These are phyloP conservation scores for Antheraea mylitta DNA, from an alignment of 1,140 invertebrate species.

Conservation along the genomic window DNA sequence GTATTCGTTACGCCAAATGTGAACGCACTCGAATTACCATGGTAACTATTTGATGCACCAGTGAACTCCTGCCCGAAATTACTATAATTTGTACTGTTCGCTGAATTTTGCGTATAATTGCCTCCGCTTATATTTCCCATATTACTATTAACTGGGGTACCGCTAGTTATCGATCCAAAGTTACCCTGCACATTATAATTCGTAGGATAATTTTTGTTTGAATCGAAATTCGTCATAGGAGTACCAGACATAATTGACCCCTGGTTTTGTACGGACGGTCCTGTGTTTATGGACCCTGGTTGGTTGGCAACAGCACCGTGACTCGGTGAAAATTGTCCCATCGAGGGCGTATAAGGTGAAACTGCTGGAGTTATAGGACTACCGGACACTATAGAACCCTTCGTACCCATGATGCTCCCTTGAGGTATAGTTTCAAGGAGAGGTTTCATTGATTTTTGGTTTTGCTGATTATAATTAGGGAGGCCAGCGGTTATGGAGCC, in stretches of 20 bases:
- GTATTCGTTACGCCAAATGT: neutral
- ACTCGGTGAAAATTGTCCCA: constrained; percentile 20
- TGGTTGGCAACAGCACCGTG: constrained; percentile 17
- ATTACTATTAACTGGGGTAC: constrained; percentile 3
- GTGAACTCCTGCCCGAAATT: constrained; percentile 15
- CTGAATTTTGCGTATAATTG: neutral
- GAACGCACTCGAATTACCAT: neutral
- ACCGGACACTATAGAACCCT: constrained; percentile 34
- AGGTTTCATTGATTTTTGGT: constrained; percentile 51
- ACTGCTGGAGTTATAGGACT: constrained; percentile 21
- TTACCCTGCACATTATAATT: constrained; percentile 5
- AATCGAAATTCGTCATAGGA: constrained; percentile 20
- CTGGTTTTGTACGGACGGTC: constrained; percentile 17
- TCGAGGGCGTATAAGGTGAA: constrained; percentile 19
- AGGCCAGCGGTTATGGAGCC: constrained; percentile 52
- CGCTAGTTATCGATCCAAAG: constrained; percentile 18
- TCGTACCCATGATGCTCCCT: constrained; percentile 46
- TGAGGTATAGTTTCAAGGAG: constrained; percentile 62
- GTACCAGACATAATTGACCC: constrained; percentile 35
- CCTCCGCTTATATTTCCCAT: neutral
- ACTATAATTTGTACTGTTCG: neutral
- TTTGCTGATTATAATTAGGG: constrained; percentile 74
- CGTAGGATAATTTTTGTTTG: neutral
- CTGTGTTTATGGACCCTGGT: constrained; percentile 19
- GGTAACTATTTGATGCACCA: constrained; percentile 13